A percentile compares a stretch with the other conserved stretches of the same genome.
Evolutionary conservation across 2,888 invertebrate species (phyloP).

Genomic region (Protonemura montana): DNA sequence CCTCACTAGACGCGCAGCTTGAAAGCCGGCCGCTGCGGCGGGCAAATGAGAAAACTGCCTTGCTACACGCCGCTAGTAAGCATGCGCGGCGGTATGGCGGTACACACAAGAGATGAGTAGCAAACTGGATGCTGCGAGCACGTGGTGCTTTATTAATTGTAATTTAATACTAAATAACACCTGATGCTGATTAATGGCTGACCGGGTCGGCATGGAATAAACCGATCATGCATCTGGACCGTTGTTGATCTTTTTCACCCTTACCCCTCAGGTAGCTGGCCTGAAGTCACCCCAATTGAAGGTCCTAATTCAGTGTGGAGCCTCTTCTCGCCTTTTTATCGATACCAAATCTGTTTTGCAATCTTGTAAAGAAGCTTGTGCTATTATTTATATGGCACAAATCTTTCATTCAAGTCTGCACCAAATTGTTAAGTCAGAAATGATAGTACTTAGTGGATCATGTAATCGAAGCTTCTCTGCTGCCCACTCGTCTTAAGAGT

Average conservation of each 20-base stretch:
- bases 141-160: not conserved
- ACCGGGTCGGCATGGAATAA: not conserved
- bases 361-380: not conserved
- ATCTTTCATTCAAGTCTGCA: no score
- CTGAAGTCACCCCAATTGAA: not conserved
- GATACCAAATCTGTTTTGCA: no score
- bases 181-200: not conserved
- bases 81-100: slow-evolving; percentile 26
- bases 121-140: slow-evolving; percentile 1
- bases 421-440: no score
- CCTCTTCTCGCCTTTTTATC: no score
- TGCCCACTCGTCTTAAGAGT: not conserved
- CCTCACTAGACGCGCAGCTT: not conserved
- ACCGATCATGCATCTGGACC: not conserved
- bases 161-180: not conserved
- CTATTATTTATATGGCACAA: no score
- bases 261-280: not conserved
- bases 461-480: not conserved
- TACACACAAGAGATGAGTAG: not conserved
- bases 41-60: not conserved
- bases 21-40: not conserved
- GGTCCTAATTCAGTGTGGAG: no score
- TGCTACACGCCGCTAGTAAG: slow-evolving; percentile 15
- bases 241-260: not conserved
- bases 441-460: not conserved